Conservation (phyloP, 2,888 invertebrate species). For the Neoscelio sp. region DNA sequence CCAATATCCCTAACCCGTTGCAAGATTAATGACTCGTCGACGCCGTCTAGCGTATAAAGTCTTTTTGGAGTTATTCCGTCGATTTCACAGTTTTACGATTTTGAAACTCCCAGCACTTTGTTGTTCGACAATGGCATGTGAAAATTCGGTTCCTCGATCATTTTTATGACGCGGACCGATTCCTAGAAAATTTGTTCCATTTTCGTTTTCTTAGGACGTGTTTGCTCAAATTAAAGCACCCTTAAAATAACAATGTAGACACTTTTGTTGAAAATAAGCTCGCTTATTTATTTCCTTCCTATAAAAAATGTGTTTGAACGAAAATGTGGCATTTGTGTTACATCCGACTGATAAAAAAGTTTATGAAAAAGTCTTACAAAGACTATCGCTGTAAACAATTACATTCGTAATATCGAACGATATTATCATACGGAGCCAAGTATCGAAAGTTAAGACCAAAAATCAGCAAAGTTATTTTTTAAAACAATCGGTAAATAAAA, state of each 20-base stretch:
- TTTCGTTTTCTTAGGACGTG: constrained; percentile 39
- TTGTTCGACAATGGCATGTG: constrained; percentile 37
- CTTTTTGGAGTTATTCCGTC: constrained; percentile 49
- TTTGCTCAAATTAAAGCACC: constrained; percentile 46
- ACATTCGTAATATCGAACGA: too few species aligned
- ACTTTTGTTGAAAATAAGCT: constrained; percentile 1
- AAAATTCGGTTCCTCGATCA: constrained; percentile 38
- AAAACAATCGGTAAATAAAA: too few species aligned
- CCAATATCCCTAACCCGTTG: constrained; percentile 64
- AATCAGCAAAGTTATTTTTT: too few species aligned
- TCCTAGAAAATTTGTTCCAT: constrained; percentile 33
- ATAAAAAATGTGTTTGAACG: too few species aligned
- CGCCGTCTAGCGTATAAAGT: constrained; percentile 62
- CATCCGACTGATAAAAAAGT: too few species aligned
- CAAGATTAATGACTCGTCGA: constrained; percentile 63
- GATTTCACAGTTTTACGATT: constrained; percentile 61
- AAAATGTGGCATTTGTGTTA: too few species aligned
- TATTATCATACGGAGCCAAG: too few species aligned
- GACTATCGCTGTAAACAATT: too few species aligned
- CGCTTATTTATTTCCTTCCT: too few species aligned
- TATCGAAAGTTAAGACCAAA: too few species aligned
- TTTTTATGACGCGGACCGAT: too few species aligned
- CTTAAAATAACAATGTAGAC: constrained; percentile 40
- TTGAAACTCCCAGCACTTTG: constrained; percentile 20
- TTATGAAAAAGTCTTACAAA: too few species aligned